Percentiles rank a stretch among this genome's conserved stretches.
Evolutionary conservation across 1,140 invertebrate species (phyloP).

Genomic region (Drepana arcuata): DNA sequence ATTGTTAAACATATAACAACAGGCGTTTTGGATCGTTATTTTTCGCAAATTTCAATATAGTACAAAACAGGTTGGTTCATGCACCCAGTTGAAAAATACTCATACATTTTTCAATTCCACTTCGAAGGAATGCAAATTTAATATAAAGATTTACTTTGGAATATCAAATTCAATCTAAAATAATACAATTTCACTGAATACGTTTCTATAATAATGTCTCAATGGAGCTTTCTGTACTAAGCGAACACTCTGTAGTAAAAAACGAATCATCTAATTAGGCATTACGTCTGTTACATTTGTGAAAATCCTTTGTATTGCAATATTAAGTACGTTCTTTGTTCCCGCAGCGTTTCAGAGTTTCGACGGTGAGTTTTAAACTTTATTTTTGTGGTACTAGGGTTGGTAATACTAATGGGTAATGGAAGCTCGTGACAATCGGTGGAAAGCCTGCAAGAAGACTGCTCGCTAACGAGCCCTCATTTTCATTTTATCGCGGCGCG

Average conservation of each 20-base stretch:
- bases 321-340: slow-evolving; percentile 60
- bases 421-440: slow-evolving; percentile 44
- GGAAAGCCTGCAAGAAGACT: slow-evolving; percentile 30
- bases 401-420: slow-evolving; percentile 16
- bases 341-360: slow-evolving; percentile 32
- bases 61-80: too few relatives aligned
- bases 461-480: slow-evolving; percentile 53
- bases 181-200: too few relatives aligned
- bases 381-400: slow-evolving; percentile 19
- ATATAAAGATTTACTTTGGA: too few relatives aligned
- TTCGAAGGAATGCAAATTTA: too few relatives aligned
- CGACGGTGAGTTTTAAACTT: slow-evolving; percentile 15
- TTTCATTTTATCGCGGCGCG: slow-evolving; percentile 55
- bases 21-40: too few relatives aligned
- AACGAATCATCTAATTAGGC: slow-evolving; percentile 57
- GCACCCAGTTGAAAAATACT: too few relatives aligned
- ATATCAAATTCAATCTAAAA: too few relatives aligned
- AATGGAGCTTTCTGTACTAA: background rate
- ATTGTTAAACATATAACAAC: too few relatives aligned
- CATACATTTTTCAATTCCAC: too few relatives aligned
- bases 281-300: slow-evolving; percentile 56
- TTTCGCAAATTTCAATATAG: too few relatives aligned
- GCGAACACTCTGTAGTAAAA: slow-evolving; percentile 8
- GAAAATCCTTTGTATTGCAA: slow-evolving; percentile 58
- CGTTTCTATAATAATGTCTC: too few relatives aligned